Percentiles rank a stretch among this genome's conserved stretches.
Evolutionary conservation across 2,113 vertebrate genomes (phyloP).

Genomic region (Archilochus colubris): DNA sequence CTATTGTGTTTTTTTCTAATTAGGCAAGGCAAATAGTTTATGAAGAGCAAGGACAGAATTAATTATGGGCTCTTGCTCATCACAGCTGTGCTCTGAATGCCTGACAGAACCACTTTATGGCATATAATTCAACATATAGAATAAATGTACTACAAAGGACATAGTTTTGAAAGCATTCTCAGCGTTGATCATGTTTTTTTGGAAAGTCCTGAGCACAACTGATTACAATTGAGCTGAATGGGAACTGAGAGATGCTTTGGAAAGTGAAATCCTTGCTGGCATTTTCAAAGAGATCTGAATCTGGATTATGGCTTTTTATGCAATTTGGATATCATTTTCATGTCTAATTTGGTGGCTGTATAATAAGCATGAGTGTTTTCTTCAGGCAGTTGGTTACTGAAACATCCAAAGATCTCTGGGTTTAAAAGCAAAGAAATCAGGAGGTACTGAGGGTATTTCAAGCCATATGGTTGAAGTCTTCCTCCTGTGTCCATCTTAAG

Average conservation of each 20-base stretch:
- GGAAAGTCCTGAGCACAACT: conserved; percentile 25
- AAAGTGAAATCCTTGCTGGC: conserved; percentile 47
- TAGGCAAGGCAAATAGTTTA: conserved; percentile 60
- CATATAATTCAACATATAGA: conserved; percentile 71
- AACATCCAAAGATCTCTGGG: background rate
- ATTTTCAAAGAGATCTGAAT: conserved; percentile 43
- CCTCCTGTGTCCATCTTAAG: background rate
- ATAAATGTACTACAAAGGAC: conserved; percentile 47
- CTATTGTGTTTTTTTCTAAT: conserved; percentile 63
- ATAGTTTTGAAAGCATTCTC: conserved; percentile 40
- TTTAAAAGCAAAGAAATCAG: background rate
- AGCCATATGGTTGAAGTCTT: background rate
- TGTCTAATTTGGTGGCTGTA: conserved; percentile 42
- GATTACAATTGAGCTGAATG: conserved; percentile 56
- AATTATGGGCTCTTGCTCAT: conserved; percentile 51
- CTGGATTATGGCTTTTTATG: conserved; percentile 45
- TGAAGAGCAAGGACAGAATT: conserved; percentile 67
- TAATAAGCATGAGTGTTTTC: conserved; percentile 1
- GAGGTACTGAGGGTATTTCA: background rate
- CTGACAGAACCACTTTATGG: conserved; percentile 56
- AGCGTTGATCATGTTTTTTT: background rate
- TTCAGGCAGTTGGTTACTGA: conserved; percentile 33
- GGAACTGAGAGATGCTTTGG: conserved; percentile 33
- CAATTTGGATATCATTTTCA: conserved; percentile 47
- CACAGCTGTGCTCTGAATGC: conserved; percentile 60